Base-by-base conservation (phyloP, 2,797 vertebrate species). In the Falco berigora region DNA sequence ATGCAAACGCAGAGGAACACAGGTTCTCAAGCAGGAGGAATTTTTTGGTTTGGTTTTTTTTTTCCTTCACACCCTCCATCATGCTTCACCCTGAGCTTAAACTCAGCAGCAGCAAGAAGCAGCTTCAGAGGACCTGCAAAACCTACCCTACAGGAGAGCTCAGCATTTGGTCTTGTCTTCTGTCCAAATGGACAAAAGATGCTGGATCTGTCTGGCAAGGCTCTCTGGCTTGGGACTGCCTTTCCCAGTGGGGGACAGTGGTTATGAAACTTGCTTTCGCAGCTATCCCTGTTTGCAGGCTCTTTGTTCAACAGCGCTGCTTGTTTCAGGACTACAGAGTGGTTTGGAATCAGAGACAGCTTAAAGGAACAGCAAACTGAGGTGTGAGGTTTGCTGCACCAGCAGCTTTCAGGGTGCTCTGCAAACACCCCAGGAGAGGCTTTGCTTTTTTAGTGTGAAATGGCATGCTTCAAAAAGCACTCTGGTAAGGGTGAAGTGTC, bases 141-240 rank as follows among this genome's bases (percentile, higher is more conserved):
- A 79, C 91, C 81, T 64, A 91, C 74, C 64, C 86, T 77, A 56
- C 40, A 83, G 83, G 91, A 89, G 63, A 66, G 56, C 42, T 63
- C 17, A 5, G 88, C 64, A 46, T 62, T 86, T 77, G 59, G 71
- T 56, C 92, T 77, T 91, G 94, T 80, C 71, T 63, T 21, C 80
- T 44, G 47, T 82, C 94, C 96, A 97, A 94, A 94, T 79, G 88
- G 92, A 94, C 59, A 87, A 95, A 96, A 93, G 92, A 87, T 62
- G 77, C 78, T 89, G 88, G 88, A 84, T 85, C 63, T 91, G 91
- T 40, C 91, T 95, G 93, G 88, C 76, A 84, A 56, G 50, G 46
- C 62, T 93, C 42, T 13, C 27, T 42, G 63, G 46, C 40, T 38
- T 75, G 86, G 92, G 94, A 76, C 63, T 62, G 90, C 59, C 40